Evolutionary conservation across 2,888 invertebrate species (phyloP), one percentile per base, ranked within the genome.

Genomic region (Noctua pronuba): DNA sequence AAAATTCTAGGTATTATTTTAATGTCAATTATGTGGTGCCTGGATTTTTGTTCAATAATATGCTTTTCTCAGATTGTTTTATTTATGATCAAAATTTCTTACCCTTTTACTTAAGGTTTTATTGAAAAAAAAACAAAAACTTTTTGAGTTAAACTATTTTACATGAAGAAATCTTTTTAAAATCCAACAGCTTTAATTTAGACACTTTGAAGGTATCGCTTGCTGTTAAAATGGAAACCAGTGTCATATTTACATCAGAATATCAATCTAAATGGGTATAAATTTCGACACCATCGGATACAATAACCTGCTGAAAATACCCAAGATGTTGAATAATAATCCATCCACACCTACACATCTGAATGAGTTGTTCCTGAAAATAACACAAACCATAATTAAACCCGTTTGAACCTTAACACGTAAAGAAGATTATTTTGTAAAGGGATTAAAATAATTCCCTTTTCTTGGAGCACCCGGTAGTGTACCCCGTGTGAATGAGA

Each of bases 391-490:
- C 10, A 18, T 38, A 1, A 24, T 28, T 28, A 35, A 28, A 28
- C 13, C 3, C 35, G 21, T 38, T 46, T n/a, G 10, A 49, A 52
- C 28, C 18, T 16, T 31, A 28, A 69, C 10, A 62, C 62, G 2
- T 21, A 7, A 18, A n/a, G 31, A 28, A 18, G 38, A 49, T n/a
- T 73, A 65, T 44, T 44, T n/a, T 58, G 38, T 49, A n/a, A 49
- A 52, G n/a, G 49, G 1, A 60, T 28, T 70, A 72, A 38, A 72
- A 73, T 60, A 70, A 74, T 49, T 79, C 52, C 21, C 10, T 62
- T 70, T 78, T 73, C 55, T 75, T 62, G 46, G 75, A 75, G 24
- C 35, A 44, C 41, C 49, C 73, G 55, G 64, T 71, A 58, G 64
- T 21, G 71, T 71, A 55, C 60, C 46, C 66, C 64, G 44, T 67